Evolutionary conservation across 2,797 vertebrate species (phyloP), one percentile per base, ranked within the genome.

Genomic region (Thaleichthys pacificus): DNA sequence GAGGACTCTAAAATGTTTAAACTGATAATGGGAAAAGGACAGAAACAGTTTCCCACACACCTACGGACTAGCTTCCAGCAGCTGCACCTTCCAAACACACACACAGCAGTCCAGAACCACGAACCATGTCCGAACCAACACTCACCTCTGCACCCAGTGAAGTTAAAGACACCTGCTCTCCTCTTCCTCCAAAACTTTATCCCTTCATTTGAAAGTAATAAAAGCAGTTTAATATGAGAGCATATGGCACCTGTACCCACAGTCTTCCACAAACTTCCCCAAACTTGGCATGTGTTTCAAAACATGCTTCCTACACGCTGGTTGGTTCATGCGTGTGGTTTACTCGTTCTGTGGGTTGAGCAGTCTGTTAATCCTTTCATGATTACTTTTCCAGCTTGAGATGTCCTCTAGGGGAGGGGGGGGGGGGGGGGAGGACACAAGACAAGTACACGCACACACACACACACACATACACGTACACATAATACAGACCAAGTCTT

Each of bases 251-350:
- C 68, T 61, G 30, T 1, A 6, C 22, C 67, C 57, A 51, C 73
- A 54, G 66, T 71, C 42, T 38, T 77, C 51, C 30, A 70, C 9
- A 32, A 58, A n/a, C 54, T 58, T 38, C 56, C 1, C 47, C 8
- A 28, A 71, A 58, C 68, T 60, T 63, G 70, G 63, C 56, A 21
- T 65, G 35, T 24, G 61, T 74, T 64, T 69, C 62, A 54, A 68
- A 69, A 73, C 70, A 79, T 15, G 69, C 79, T 77, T 84, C 80
- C 75, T 72, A 82, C 82, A 83, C 72, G 14, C 73, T 74, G 68
- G 64, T 30, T 60, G 57, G 14, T 21, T 8, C 30, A 60, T 5
- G 51, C 47, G 63, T 71, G 12, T 61, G 71, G 30, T 24, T 24
- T 71, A 77, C 64, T 69, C 54, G 57, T 30, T 57, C 11, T 22